Evolutionary conservation across 1,140 invertebrate species (phyloP).

Genomic region (Trichogramma pretiosum): DNA sequence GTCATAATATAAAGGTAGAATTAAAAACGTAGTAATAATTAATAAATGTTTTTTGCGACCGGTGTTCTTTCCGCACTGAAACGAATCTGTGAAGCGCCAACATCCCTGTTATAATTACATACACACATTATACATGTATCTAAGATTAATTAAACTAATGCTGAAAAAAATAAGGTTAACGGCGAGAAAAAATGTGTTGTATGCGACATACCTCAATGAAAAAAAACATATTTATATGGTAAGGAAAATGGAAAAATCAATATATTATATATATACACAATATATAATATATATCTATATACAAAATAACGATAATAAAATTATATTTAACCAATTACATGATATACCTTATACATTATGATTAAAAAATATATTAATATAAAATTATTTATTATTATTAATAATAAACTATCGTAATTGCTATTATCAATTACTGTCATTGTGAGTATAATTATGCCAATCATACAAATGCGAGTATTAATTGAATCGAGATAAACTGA

Average conservation of each 20-base stretch:
- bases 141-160: constrained; percentile 21
- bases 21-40: constrained; percentile 6
- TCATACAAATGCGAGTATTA: constrained; percentile 32
- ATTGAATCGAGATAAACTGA: constrained; percentile 7
- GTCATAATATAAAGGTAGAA: constrained; percentile 12
- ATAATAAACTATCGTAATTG: constrained; percentile 19
- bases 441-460: constrained; percentile 32
- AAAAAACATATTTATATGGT: constrained; percentile 15
- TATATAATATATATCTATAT: constrained; percentile 28
- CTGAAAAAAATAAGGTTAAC: constrained; percentile 17
- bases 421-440: constrained; percentile 24
- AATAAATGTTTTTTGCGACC: constrained; percentile 15
- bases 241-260: constrained; percentile 21
- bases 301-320: constrained; percentile 35
- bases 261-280: constrained; percentile 28
- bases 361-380: constrained; percentile 18
- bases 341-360: too few species aligned
- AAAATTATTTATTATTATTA: constrained; percentile 23
- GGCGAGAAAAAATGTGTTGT: constrained; percentile 21
- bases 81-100: constrained; percentile 30
- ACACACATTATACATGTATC: too few species aligned
- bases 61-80: constrained; percentile 28
- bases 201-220: constrained; percentile 17
- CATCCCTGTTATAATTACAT: constrained; percentile 23
- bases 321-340: constrained; percentile 33